Evolutionary conservation across 2,113 vertebrate species (phyloP).

Genomic region (Oreochromis tanganicae): DNA sequence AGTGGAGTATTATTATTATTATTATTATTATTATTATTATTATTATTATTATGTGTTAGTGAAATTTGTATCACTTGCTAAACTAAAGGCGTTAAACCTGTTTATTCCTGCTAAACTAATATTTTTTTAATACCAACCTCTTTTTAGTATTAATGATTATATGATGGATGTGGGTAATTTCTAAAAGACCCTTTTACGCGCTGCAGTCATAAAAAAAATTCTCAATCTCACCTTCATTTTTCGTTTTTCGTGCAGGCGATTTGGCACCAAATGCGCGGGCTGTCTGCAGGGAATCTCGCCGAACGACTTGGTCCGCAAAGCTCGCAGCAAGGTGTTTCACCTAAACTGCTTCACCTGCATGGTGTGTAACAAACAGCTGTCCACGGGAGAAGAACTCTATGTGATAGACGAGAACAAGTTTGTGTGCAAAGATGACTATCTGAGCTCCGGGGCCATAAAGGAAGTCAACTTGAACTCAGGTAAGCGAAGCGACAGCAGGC

Average conservation of each 20-base stretch:
- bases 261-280: slow-evolving; percentile 95
- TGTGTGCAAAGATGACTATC: slow-evolving; percentile 96
- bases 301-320: slow-evolving; percentile 93
- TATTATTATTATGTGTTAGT: background rate
- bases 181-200: background rate
- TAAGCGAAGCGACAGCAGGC: slow-evolving; percentile 45
- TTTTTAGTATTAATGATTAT: background rate
- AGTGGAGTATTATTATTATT: background rate
- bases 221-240: background rate
- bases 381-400: slow-evolving; percentile 95
- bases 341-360: slow-evolving; percentile 98
- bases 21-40: background rate
- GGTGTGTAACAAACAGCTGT: slow-evolving; percentile 98
- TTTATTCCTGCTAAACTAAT: background rate
- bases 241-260: slow-evolving; percentile 75
- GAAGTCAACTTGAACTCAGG: slow-evolving; percentile 96
- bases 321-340: slow-evolving; percentile 93
- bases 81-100: background rate
- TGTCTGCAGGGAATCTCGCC: slow-evolving; percentile 95
- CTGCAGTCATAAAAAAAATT: background rate
- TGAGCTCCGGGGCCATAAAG: slow-evolving; percentile 85
- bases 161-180: background rate
- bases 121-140: background rate
- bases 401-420: slow-evolving; percentile 98
- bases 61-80: background rate